Conservation (phyloP, 2,113 vertebrate species). For the Anarrhichthys ocellatus region DNA sequence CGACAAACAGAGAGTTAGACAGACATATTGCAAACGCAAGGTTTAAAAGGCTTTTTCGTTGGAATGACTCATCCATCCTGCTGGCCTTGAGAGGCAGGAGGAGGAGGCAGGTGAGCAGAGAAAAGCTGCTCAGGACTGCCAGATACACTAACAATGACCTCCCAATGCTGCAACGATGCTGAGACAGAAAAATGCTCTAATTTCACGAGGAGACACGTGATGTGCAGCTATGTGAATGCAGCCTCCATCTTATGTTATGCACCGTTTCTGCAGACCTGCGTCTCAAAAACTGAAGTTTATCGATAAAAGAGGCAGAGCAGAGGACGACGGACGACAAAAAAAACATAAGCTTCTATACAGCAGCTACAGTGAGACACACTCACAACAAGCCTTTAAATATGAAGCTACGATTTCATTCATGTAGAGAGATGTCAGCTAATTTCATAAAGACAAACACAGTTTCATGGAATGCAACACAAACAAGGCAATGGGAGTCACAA, state of each 20-base stretch:
- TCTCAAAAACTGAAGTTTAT: neutral
- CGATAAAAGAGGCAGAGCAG: neutral
- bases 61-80: conserved; percentile 54
- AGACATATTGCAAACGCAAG: conserved; percentile 23
- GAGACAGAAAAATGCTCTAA: conserved; percentile 4
- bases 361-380: neutral
- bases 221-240: neutral
- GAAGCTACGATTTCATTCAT: neutral
- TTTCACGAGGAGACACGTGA: neutral
- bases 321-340: neutral
- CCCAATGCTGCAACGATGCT: conserved; percentile 1
- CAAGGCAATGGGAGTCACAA: neutral
- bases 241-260: conserved; percentile 16
- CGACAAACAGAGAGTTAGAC: neutral
- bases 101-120: conserved; percentile 47
- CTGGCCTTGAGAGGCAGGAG: conserved; percentile 32
- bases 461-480: conserved; percentile 7
- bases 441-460: neutral
- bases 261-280: neutral
- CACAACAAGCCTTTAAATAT: neutral
- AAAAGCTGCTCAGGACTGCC: conserved; percentile 18
- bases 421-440: neutral
- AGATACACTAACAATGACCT: conserved; percentile 22
- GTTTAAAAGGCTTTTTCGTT: conserved; percentile 35
- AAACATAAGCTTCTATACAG: neutral